Percentiles rank a stretch among this genome's conserved stretches.
These are phyloP conservation scores for Hydrolagus colliei DNA, from an alignment of 2,797 vertebrate species.

Conservation along the genomic window DNA sequence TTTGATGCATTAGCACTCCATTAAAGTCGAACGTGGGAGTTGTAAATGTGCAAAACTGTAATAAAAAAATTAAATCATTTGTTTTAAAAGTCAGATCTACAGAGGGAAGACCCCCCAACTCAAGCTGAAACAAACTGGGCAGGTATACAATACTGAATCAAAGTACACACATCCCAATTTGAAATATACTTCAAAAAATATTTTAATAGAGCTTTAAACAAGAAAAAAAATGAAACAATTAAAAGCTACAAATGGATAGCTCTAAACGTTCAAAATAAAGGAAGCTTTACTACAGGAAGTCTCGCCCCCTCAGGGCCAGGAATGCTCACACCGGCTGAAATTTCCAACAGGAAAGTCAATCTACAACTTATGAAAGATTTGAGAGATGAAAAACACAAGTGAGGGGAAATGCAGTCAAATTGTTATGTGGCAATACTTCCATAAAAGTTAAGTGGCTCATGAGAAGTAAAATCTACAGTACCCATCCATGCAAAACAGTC, in stretches of 20 bases:
- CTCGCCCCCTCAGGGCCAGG: not conserved
- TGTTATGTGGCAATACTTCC: not conserved
- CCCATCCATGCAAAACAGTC: not conserved
- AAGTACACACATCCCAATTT: not conserved
- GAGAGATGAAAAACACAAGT: not conserved
- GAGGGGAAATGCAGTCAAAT: not conserved
- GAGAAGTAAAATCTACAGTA: not conserved
- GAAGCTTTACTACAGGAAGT: not conserved
- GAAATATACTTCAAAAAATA: not conserved
- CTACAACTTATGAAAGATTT: not conserved
- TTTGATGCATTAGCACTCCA: not conserved
- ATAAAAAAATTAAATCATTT: not conserved
- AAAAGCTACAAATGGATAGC: not conserved
- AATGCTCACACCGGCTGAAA: not conserved
- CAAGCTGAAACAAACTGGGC: not conserved
- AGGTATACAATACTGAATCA: not conserved
- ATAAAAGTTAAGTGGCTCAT: not conserved
- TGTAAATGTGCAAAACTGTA: not conserved
- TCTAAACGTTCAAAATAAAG: not conserved
- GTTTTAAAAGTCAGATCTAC: not conserved
- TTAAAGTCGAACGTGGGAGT: not conserved
- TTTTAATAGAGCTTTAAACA: not conserved
- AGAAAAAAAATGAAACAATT: not conserved
- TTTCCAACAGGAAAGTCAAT: not conserved
- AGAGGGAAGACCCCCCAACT: not conserved